A percentile compares a stretch with the other conserved stretches of the same genome.
Evolutionary conservation across 2,797 vertebrate genomes (phyloP).

Genomic region (Silurus aristotelis): DNA sequence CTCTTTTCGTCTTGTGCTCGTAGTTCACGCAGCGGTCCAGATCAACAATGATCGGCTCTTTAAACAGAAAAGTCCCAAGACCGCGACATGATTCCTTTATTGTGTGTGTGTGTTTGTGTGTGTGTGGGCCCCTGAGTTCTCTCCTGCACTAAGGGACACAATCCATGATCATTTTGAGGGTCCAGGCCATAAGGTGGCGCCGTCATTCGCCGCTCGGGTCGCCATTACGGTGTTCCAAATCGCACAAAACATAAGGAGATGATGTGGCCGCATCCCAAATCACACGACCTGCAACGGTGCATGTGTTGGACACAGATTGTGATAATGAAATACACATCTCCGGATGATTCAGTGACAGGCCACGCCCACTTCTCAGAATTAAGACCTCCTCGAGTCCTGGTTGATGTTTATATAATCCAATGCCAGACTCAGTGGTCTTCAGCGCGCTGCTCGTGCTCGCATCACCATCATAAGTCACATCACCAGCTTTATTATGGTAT

Average conservation of each 20-base stretch:
- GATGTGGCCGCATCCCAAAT: not conserved
- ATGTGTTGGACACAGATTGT: not conserved
- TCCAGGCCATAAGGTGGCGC: conserved; percentile 59
- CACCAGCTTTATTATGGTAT: not conserved
- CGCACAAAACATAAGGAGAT: not conserved
- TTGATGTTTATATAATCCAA: not conserved
- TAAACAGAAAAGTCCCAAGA: conserved; percentile 48
- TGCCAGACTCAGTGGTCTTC: not conserved
- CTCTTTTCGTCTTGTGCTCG: conserved; percentile 70
- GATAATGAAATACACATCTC: not conserved
- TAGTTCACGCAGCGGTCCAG: conserved; percentile 62
- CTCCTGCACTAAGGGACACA: conserved; percentile 27
- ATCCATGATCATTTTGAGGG: conserved; percentile 51
- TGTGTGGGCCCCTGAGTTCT: conserved; percentile 41
- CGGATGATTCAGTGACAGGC: not conserved
- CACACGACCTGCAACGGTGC: not conserved
- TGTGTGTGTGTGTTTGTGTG: conserved; percentile 18
- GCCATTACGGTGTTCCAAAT: not conserved
- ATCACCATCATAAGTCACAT: not conserved
- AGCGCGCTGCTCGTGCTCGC: not conserved
- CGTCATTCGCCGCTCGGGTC: not conserved
- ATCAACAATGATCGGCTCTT: conserved; percentile 45
- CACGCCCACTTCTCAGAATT: not conserved
- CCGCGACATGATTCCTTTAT: not conserved
- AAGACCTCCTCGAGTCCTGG: not conserved